A percentile compares a stretch with the other conserved stretches of the same genome.
Evolutionary conservation across 2,113 vertebrate genomes (phyloP).

Genomic region (Sus scrofa): T2T-Sscrofa CM000818.6:79339001-79339500

Average conservation of each 20-base stretch:
- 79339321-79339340: constrained; percentile 63
- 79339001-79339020: constrained; percentile 61
- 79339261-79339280: constrained; percentile 65
- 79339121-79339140: constrained; percentile 71
- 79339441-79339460: constrained; percentile 55
- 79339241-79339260: constrained; percentile 13
- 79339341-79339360: constrained; percentile 51
- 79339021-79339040: background rate
- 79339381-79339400: constrained; percentile 66
- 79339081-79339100: constrained; percentile 61
- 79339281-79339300: constrained; percentile 70
- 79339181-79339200: constrained; percentile 77
- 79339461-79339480: constrained; percentile 78
- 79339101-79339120: constrained; percentile 80
- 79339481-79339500: constrained; percentile 61
- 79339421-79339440: constrained; percentile 64
- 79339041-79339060: constrained; percentile 56
- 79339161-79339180: constrained; percentile 75
- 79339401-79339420: constrained; percentile 69
- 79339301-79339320: constrained; percentile 25
- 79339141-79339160: constrained; percentile 76
- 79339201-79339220: constrained; percentile 67
- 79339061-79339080: constrained; percentile 17
- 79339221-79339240: constrained; percentile 67
- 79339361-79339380: constrained; percentile 43